Evolutionary conservation across 1,140 invertebrate genomes (phyloP), one percentile per base, ranked within the genome.

Genomic region (Archegozetes longisetosus): DNA sequence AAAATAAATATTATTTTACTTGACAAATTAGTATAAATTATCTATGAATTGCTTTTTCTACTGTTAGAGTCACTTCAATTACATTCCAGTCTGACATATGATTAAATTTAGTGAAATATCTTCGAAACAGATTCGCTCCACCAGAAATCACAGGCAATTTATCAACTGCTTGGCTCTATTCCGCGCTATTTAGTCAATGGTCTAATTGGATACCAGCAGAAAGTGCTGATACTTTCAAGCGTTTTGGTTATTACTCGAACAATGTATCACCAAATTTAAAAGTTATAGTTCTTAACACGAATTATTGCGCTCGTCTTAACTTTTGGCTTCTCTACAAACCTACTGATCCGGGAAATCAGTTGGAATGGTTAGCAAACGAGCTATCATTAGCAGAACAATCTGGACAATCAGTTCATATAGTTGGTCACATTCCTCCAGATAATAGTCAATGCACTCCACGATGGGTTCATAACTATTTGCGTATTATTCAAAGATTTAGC

Each of bases 141-240:
- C 71, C 71, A 20, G 63, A 64, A 6, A 70, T 62, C 52, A 63
- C 71, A 17, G 68, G 67, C 12, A 66, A 70, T 23, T 58, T 70
- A 53, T 68, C 69, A 24, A 68, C 68, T 9, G 29, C 61, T 52
- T 76, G 74, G 74, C 58, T 76, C 22, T 76, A 75, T 62, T 53
- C 68, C 6, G 69, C 64, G 12, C 62, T 75, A 20, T 69, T 68
- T 4, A 62, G 71, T 3, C 66, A 58, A 47, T 76, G 73, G 73
- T 53, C 58, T 26, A 55, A 70, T 23, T 74, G 74, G 71, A 60
- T 75, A 27, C 71, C 61, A 1, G 2, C 23, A 3, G 58, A 62
- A 13, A 12, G 22, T 29, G 23, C 23, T 17, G 17, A 58, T 25
- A 58, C n/a, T 12, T 62, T 62, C 25, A 13, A 13, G 2, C 2